phyloP scores from a whole-genome alignment of 23 tunicate genomes.

The Clavelina lepadiformis region DNA sequence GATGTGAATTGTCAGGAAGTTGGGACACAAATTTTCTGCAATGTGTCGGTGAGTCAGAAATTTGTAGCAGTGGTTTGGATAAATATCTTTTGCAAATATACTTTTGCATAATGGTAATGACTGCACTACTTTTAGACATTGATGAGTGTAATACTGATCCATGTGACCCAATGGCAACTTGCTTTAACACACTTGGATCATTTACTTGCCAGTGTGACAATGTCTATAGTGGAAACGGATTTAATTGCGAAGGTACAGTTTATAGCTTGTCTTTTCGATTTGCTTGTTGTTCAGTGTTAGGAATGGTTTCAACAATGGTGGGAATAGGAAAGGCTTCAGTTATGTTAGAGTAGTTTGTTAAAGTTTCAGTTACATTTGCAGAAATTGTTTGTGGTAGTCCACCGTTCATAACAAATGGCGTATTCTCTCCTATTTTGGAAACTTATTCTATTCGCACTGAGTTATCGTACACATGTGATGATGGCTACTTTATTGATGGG shows the following conservation, averaged over 20 bases:
- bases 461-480: constrained; percentile 50
- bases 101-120: background rate
- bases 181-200: background rate
- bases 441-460: constrained; percentile 21
- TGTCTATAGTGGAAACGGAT: constrained; percentile 6
- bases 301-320: too few relatives aligned
- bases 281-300: too few relatives aligned
- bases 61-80: too few relatives aligned
- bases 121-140: constrained; percentile 1
- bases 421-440: constrained; percentile 5
- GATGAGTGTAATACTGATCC: constrained; percentile 21
- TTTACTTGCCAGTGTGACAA: background rate
- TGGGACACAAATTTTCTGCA: constrained; percentile 2
- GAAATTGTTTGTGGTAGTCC: constrained; percentile 1
- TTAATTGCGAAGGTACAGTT: constrained; percentile 27
- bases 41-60: constrained; percentile 15
- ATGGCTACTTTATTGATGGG: constrained; percentile 43
- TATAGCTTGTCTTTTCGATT: too few relatives aligned
- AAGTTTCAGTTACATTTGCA: too few relatives aligned
- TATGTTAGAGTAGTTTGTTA: too few relatives aligned
- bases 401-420: background rate
- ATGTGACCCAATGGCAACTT: constrained; percentile 20
- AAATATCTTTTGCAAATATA: background rate
- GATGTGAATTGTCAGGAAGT: constrained; percentile 14
- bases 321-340: too few relatives aligned